These are phyloP conservation scores for Glaucopsyche alexis DNA, from an alignment of 2,888 invertebrate species.

Conservation along the genomic window DNA sequence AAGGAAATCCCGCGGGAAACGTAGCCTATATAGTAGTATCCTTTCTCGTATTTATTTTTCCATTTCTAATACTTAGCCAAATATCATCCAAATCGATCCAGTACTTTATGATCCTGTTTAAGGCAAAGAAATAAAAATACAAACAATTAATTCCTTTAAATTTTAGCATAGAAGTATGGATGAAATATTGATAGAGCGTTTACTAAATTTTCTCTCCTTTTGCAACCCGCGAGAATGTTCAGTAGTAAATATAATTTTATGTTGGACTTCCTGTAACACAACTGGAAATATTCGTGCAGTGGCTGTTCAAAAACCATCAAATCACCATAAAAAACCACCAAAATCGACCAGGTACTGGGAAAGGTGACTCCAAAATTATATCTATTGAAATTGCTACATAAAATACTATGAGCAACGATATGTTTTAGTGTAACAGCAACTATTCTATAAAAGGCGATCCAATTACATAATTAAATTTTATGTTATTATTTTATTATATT, in stretches of 20 bases:
- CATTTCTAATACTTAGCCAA: too few relatives aligned
- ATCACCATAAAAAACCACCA: constrained; percentile 9
- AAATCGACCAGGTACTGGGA: not conserved
- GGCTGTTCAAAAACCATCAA: constrained; percentile 11
- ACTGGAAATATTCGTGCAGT: not conserved
- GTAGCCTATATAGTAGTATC: too few relatives aligned
- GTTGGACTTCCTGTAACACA: constrained; percentile 6
- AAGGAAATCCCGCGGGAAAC: too few relatives aligned
- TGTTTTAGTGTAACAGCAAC: too few relatives aligned
- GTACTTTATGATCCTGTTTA: too few relatives aligned
- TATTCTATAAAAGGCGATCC: too few relatives aligned
- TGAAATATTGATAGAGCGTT: not conserved
- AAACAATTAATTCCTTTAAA: too few relatives aligned
- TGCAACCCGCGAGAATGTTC: not conserved
- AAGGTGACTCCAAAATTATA: not conserved
- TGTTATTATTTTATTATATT: too few relatives aligned
- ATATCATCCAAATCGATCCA: too few relatives aligned
- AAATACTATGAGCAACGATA: not conserved
- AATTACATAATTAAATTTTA: too few relatives aligned
- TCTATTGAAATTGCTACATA: not conserved
- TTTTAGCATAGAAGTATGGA: not conserved
- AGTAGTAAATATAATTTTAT: constrained; percentile 9
- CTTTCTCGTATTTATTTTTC: too few relatives aligned
- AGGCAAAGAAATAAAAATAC: too few relatives aligned
- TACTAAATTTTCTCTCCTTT: not conserved